Conservation (phyloP, 2,113 vertebrate species). For the Raja brachyura region DNA sequence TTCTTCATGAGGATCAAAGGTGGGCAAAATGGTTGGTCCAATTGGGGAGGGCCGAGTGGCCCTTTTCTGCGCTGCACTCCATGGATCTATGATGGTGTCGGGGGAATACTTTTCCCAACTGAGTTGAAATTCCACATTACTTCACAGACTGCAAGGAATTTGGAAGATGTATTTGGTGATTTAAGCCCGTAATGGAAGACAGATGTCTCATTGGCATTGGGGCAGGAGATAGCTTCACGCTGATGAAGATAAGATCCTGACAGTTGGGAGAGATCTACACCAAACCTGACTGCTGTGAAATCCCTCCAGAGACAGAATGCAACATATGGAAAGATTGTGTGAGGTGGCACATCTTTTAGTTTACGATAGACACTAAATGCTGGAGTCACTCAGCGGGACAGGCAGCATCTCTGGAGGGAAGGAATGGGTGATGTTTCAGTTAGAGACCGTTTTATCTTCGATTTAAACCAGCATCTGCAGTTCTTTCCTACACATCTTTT, state of each 20-base stretch:
- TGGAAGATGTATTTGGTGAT: background rate
- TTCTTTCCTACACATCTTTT: too few species aligned
- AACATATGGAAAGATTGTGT: slow-evolving; percentile 9
- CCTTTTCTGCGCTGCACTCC: too few species aligned
- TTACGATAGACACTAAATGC: background rate
- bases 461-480: too few species aligned
- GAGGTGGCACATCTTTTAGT: background rate
- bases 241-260: slow-evolving; percentile 29
- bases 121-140: background rate
- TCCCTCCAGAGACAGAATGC: background rate
- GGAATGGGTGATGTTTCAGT: too few species aligned
- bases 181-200: slow-evolving; percentile 21
- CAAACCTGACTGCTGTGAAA: background rate
- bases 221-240: slow-evolving; percentile 25
- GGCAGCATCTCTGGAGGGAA: too few species aligned
- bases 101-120: slow-evolving; percentile 17
- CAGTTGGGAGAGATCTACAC: background rate
- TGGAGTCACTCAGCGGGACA: too few species aligned
- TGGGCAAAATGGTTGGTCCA: too few species aligned
- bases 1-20: too few species aligned
- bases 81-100: background rate
- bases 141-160: slow-evolving; percentile 2
- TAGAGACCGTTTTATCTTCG: too few species aligned
- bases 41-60: too few species aligned
- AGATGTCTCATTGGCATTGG: background rate